Base-by-base conservation (phyloP, 2,113 vertebrate species). In the Alosa alosa region DNA sequence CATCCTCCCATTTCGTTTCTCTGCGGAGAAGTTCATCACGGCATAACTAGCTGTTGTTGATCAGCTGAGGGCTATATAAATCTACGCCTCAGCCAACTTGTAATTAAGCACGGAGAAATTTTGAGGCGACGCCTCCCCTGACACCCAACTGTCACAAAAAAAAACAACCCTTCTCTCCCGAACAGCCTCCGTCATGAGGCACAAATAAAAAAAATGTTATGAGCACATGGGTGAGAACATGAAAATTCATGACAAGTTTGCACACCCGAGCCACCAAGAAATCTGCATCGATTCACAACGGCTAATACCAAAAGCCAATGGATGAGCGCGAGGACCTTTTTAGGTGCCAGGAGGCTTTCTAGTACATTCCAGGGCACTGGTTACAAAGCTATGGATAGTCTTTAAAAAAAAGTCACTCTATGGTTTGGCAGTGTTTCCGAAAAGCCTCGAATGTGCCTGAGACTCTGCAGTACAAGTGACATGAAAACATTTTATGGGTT, bases 21-120 rank as follows among this genome's bases (percentile, higher is more conserved):
- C 72, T 78, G 72, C 4, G 72, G 72, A 13, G 72, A 78, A 36
- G 72, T 78, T 78, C 15, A 39, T 78, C 72, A 78, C 31, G 36
- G 36, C 64, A 68, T 68, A 68, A 68, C 25, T 68, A 31, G 31
- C 72, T 78, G 72, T 78, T 36, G 36, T 39, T 15, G 72, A 78
- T 78, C 72, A 78, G 31, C 72, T 78, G 72, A 78, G 72, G 72
- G 25, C 72, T 78, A 78, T 78, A 78, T 78, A 78, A 78, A 78
- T 78, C 72, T 78, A 39, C 36, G 31, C 72, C 72, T 78, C 31
- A 78, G 72, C 72, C 72, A 78, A 78, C 72, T 78, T 39, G 72
- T 78, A 78, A 78, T 78, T 78, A 78, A 15, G 72, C 72, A 78
- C 36, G 13, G 13, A 78, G 72, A 78, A 78, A 78, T 78, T 22